Evolutionary conservation across 2,113 vertebrate species (phyloP), one percentile per base, ranked within the genome.

Genomic region (Labrus mixtus): DNA sequence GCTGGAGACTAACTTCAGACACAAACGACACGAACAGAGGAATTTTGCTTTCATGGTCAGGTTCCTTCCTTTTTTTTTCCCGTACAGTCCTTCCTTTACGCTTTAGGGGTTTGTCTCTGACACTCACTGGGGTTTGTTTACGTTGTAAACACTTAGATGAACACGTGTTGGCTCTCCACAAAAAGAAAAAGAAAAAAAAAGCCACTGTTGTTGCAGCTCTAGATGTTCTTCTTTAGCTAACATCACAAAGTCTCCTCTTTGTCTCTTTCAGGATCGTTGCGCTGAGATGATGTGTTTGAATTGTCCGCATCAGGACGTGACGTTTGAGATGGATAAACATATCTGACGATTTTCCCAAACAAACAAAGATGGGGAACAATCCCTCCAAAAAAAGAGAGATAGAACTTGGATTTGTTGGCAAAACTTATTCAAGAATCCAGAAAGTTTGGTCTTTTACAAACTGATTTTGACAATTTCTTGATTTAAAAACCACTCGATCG

Each of bases 131-230:
- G 55, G 37, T 70, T 82, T 84, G 85, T 88, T 90, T 87, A 88
- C 54, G 62, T 51, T 89, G 91, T 92, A 88, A 89, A 90, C 87
- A 84, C 56, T 65, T 78, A 60, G 66, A 68, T 60, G 10, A 59
- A 68, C n/a, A 75, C 56, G 74, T 78, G 62, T 59, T 74, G 68
- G 78, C 57, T 78, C 81, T 36, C 78, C 56, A 13, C 79, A 67
- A 77, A 41, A 64, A 39, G 75, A 20, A 57, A 29, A 48, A 41
- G 63, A 39, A 78, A 20, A 57, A 29, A 48, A 37, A 73, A 80
- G 61, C 33, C 63, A 58, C 36, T 19, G 20, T 9, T 0, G 19
- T 46, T 56, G 55, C 68, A 60, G 81, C 70, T 78, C 51, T 57
- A 22, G 57, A 39, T n/a, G 23, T 23, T 78, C 41, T 36, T 68